Base-by-base conservation (phyloP, 1,140 invertebrate genomes). In the Magallana angulata region DNA sequence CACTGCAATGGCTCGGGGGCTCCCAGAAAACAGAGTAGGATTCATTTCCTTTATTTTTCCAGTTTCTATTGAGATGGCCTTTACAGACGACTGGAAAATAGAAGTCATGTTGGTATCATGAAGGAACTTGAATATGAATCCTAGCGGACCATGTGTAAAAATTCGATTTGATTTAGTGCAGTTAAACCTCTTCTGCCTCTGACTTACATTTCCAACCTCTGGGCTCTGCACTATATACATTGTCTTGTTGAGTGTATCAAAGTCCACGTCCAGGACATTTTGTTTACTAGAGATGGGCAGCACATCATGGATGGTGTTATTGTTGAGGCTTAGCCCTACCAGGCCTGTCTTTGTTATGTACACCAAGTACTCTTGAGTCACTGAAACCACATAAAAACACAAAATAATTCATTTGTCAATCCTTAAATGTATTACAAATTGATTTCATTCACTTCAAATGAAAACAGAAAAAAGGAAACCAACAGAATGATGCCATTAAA, bases 1-100 rank as follows among this genome's bases (percentile, higher is more conserved):
- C 92, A 99, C 97, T 0, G 98, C 98, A 57, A 99, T 96, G 1
- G 97, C 96, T 71, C 98, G 98, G 0, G 98, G 98, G 0, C 98
- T 97, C 0, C 98, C 98, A 56, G 99, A 97, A 57, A 99, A 96
- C 8, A 98, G 98, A 7, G 96, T 91, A 96, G 96, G 76, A 0
- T 98, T 96, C 92, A 99, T 97, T 91, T 97, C 96, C 0, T 97
- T 97, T 93, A 97, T 97, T 90, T 99, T 99, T 3, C 98, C 98
- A 14, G 97, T 98, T 76, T 96, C 97, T 82, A 99, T 97, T 1
- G 97, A 97, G 89, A 97, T 97, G 36, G 96, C 96, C 92, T 97
- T 98, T 56, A 99, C 96, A 0, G 98, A 98, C 85, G 97, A 97
- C 96, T 98, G 96, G 84, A 96, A 96, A 92, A 95, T 48, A 90